Evolutionary conservation across 2,113 vertebrate genomes (phyloP), one percentile per base, ranked within the genome.

Genomic region (Sinocyclocheilus maitianheensis): DNA sequence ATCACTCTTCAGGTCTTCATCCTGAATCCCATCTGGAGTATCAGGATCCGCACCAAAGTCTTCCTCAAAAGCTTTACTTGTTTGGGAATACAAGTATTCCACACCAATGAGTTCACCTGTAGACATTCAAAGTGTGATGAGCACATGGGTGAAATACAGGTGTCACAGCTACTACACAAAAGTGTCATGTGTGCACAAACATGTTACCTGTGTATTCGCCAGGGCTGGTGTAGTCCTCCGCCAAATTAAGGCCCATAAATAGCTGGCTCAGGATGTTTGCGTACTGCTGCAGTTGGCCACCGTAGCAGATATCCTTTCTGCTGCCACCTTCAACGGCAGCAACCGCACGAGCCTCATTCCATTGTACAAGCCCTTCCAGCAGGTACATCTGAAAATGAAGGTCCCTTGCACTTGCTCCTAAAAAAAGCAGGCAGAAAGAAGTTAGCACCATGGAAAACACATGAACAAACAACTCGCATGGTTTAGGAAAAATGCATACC

Each of bases 321-420:
- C 48, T 51, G 48, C 12, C 48, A 51, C 48, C 48, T 40, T 72
- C 69, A 72, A 72, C 34, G 0, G 34, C 18, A 72, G 69, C 8
- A 16, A 71, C 80, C 1, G 16, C 69, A 18, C 79, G 4, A 60
- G 75, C 85, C 79, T 83, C 55, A 2, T 85, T 84, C 55, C 86
- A 87, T 14, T 7, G 37, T 5, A 30, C 43, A 10, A 77, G 26
- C 5, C 40, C 58, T 53, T 82, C 53, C 37, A 84, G 18, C 53
- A 84, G 51, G 65, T 88, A 81, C 6, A 76, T 71, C 40, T 88
- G 76, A 24, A 85, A 88, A 16, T 81, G 81, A 5, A 83, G 0
- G 34, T 46, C 40, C 48, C 12, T 72, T 40, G 69, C 69, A 72
- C 34, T 72, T 72, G 69, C 37, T 18, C 67, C 67, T 37, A 4